phyloP scores from a whole-genome alignment of 2,113 vertebrate genomes.

The Forbesichthys papilliferus region DNA sequence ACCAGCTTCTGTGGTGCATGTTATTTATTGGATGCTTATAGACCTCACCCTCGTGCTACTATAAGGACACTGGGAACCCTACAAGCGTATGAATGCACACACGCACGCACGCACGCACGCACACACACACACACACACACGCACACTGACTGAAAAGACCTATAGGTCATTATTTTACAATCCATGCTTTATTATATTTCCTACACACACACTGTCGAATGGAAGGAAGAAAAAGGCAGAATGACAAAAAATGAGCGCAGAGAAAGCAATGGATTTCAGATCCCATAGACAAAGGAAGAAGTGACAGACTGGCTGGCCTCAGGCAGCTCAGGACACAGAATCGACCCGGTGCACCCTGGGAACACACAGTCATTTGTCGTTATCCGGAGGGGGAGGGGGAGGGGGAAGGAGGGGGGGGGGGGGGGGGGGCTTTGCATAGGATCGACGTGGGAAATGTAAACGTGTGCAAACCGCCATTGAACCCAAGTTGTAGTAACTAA shows the following conservation, averaged over 20 bases:
- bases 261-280: conserved; percentile 39
- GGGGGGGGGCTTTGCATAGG: not conserved
- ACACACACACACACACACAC: conserved; percentile 1
- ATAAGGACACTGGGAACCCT: not conserved
- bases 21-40: not conserved
- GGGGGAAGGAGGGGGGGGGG: no score
- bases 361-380: conserved; percentile 15
- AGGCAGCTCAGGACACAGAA: conserved; percentile 2
- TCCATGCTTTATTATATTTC: not conserved
- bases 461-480: not conserved
- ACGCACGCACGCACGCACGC: conserved; percentile 1
- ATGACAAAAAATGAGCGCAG: not conserved
- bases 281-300: conserved; percentile 34
- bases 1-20: no score
- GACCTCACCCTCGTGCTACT: not conserved
- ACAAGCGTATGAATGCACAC: not conserved
- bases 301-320: conserved; percentile 21
- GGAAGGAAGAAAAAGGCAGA: conserved; percentile 3
- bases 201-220: not conserved
- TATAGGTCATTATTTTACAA: not conserved
- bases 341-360: not conserved
- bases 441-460: conserved; percentile 13
- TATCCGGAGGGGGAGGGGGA: not conserved
- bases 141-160: not conserved
- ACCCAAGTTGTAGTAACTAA: not conserved